A percentile compares a stretch with the other conserved stretches of the same genome.
phyloP scores from a whole-genome alignment of 1,140 invertebrate species.

The Lepidurus packardi region DNA sequence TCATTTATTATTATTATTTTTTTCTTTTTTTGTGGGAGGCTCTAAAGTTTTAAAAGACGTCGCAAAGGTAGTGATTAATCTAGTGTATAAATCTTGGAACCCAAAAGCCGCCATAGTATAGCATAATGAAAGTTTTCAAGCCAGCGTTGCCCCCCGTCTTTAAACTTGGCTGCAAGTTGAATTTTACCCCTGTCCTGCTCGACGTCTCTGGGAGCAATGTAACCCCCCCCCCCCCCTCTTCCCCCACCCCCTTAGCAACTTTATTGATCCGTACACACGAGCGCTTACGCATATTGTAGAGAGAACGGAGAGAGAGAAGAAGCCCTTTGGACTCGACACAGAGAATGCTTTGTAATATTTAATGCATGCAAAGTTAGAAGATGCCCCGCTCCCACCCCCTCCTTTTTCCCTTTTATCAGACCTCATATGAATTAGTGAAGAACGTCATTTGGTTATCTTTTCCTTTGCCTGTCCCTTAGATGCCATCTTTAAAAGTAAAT shows the following conservation, averaged over 20 bases:
- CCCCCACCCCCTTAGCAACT: slow-evolving; percentile 7
- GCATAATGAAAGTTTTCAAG: no score
- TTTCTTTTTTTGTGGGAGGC: neutral
- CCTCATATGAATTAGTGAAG: slow-evolving; percentile 15
- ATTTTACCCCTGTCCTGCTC: neutral
- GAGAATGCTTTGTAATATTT: neutral
- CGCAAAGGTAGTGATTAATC: neutral
- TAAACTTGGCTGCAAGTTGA: no score
- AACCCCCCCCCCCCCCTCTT: neutral
- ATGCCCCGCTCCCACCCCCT: neutral
- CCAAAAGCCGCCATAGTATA: no score
- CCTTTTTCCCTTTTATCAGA: neutral
- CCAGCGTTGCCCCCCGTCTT: no score
- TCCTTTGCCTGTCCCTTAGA: neutral
- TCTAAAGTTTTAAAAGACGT: neutral
- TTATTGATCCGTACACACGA: slow-evolving; percentile 19
- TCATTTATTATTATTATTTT: slow-evolving; percentile 1
- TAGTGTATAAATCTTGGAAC: no score
- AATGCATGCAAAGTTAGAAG: neutral
- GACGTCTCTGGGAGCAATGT: neutral
- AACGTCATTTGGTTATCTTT: neutral
- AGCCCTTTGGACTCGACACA: neutral
- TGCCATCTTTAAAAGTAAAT: no score
- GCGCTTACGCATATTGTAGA: slow-evolving; percentile 21
- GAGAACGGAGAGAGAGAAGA: neutral